Evolutionary conservation across 2,888 invertebrate genomes (phyloP).

Genomic region (Caenorhabditis sp.): DNA sequence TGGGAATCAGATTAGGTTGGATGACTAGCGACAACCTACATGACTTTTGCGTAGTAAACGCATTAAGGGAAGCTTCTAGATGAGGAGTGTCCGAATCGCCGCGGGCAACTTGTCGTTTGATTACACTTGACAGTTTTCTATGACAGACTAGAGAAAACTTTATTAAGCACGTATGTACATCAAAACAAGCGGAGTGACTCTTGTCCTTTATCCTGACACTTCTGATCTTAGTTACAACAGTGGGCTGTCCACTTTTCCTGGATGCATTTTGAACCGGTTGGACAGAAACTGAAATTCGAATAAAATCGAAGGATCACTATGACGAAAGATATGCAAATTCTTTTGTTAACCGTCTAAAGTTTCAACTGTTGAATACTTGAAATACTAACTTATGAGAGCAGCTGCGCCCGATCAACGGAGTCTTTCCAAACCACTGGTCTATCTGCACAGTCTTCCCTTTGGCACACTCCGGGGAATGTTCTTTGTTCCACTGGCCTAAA

Average conservation of each 20-base stretch:
- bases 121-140: constrained; percentile 25
- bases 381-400: constrained; percentile 59
- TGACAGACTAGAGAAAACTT: constrained; percentile 18
- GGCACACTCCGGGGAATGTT: constrained; percentile 54
- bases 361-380: constrained; percentile 10
- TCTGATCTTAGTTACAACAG: constrained; percentile 54
- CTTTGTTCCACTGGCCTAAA: constrained; percentile 60
- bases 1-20: constrained; percentile 25
- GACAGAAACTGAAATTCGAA: constrained; percentile 66
- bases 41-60: constrained; percentile 36
- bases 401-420: constrained; percentile 52
- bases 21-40: constrained; percentile 44
- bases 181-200: constrained; percentile 3
- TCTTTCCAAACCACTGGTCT: constrained; percentile 58
- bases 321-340: not conserved
- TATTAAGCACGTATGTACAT: constrained; percentile 30
- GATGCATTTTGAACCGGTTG: constrained; percentile 51
- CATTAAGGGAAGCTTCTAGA: constrained; percentile 52
- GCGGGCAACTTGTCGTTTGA: constrained; percentile 30
- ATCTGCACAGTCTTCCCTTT: constrained; percentile 46
- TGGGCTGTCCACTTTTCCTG: constrained; percentile 61
- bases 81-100: constrained; percentile 41
- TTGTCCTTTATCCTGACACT: no score
- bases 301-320: no score
- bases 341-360: no score